Conservation (phyloP, 1,140 invertebrate genomes). For the Ridgeia piscesae region DNA sequence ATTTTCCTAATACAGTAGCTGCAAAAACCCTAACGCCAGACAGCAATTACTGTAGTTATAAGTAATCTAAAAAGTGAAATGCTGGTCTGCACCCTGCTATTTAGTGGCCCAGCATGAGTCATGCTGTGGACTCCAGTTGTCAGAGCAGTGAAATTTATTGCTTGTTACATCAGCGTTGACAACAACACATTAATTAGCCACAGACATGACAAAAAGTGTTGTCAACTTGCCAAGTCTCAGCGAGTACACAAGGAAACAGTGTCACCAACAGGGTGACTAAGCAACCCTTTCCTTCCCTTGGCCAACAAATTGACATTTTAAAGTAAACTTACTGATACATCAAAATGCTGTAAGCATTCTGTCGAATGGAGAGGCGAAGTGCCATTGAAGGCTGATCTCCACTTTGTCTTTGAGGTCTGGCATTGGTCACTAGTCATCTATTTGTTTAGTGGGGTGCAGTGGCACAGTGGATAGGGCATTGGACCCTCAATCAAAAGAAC, state of each 20-base stretch:
- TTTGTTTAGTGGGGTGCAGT: too few relatives aligned
- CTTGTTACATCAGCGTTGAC: neutral
- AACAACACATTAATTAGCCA: neutral
- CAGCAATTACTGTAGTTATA: neutral
- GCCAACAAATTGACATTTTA: too few relatives aligned
- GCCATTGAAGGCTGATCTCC: too few relatives aligned
- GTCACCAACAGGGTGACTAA: too few relatives aligned
- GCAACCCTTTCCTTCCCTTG: too few relatives aligned
- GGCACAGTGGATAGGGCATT: too few relatives aligned
- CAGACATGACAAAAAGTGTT: neutral
- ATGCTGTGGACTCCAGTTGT: neutral
- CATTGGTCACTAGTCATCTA: too few relatives aligned
- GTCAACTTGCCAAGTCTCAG: neutral
- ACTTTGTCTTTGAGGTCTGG: too few relatives aligned
- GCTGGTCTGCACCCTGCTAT: neutral
- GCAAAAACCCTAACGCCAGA: neutral
- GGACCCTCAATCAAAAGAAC: too few relatives aligned
- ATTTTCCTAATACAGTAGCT: neutral
- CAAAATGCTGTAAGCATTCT: too few relatives aligned
- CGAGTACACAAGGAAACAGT: neutral
- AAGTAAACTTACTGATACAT: too few relatives aligned
- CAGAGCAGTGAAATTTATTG: neutral
- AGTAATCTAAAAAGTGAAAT: neutral
- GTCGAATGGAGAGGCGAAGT: too few relatives aligned
- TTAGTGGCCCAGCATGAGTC: neutral